Evolutionary conservation across 1,140 invertebrate genomes (phyloP), one percentile per base, ranked within the genome.

Genomic region (Psix sp.): DNA sequence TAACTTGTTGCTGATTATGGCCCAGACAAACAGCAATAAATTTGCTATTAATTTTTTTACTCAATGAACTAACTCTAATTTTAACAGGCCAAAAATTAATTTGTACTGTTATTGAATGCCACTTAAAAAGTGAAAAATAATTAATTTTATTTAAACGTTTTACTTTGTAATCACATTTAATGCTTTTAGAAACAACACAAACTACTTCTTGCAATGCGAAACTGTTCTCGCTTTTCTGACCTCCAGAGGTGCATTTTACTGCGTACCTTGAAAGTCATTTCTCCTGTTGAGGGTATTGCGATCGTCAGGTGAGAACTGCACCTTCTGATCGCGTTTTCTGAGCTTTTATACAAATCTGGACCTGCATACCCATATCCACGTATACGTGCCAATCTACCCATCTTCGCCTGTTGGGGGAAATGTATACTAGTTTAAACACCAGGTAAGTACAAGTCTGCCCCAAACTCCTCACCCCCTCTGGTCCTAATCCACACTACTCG

Each of bases 251-350:
- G n/a, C n/a, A n/a, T n/a, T n/a, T n/a, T n/a, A n/a, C n/a, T n/a
- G n/a, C n/a, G 49, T 84, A 86, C 84, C 85, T 86, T 86, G 45
- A 75, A 74, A 78, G 48, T 80, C 79, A 84, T 85, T 73, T 79
- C 49, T 77, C 70, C 63, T 59, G 72, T 81, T 77, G n/a, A 76
- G 39, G 76, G 65, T 82, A 78, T 85, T 79, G 76, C 76, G 77
- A 74, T 77, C 77, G 74, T 76, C 76, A 78, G 62, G 75, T 80
- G 52, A 78, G 77, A 84, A 86, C 85, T 86, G 82, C 77, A 75
- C 82, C 82, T 83, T 82, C 81, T 77, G 67, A 78, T 46, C 68
- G 73, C 78, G 35, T 74, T 80, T 78, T 73, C 82, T 77, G 77
- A 66, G 77, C 80, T 85, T 86, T 85, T 86, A 86, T 85, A 86